A percentile compares a stretch with the other conserved stretches of the same genome.
Evolutionary conservation across 2,888 invertebrate species (phyloP).

Genomic region (Thelaira solivaga): DNA sequence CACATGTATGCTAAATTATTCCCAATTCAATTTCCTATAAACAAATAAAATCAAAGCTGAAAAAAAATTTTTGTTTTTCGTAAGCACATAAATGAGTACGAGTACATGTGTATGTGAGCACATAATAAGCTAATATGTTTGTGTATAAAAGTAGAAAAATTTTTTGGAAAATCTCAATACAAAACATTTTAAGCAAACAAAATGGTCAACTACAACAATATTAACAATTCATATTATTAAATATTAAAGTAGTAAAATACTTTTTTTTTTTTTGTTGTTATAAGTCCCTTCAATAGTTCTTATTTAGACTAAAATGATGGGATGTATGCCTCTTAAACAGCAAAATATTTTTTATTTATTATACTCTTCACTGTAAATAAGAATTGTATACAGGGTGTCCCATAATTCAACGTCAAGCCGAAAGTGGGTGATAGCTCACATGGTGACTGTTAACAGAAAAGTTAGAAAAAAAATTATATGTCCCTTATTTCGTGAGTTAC

Average conservation of each 20-base stretch:
- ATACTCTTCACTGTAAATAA: too few species aligned
- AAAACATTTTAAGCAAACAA: constrained; percentile 62
- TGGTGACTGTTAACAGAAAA: too few species aligned
- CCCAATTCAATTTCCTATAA: constrained; percentile 71
- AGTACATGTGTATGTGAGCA: background rate
- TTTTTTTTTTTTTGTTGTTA: constrained; percentile 67
- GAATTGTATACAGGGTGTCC: too few species aligned
- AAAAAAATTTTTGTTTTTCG: constrained; percentile 28
- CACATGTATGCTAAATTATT: constrained; percentile 69
- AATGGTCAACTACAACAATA: constrained; percentile 61
- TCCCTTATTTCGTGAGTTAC: too few species aligned
- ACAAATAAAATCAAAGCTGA: constrained; percentile 72
- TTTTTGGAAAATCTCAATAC: constrained; percentile 54
- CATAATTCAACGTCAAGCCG: too few species aligned
- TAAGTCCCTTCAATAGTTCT: constrained; percentile 63
- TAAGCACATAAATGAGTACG: background rate
- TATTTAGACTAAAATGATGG: constrained; percentile 31
- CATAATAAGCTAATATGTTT: background rate
- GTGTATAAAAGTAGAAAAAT: constrained; percentile 9
- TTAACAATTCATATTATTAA: constrained; percentile 75
- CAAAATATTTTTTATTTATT: too few species aligned
- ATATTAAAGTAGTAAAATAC: constrained; percentile 72
- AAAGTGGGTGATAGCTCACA: too few species aligned
- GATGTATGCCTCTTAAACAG: background rate
- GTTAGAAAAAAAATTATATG: too few species aligned